Conservation (phyloP, 2,888 invertebrate genomes). For the Cancer borealis region DNA sequence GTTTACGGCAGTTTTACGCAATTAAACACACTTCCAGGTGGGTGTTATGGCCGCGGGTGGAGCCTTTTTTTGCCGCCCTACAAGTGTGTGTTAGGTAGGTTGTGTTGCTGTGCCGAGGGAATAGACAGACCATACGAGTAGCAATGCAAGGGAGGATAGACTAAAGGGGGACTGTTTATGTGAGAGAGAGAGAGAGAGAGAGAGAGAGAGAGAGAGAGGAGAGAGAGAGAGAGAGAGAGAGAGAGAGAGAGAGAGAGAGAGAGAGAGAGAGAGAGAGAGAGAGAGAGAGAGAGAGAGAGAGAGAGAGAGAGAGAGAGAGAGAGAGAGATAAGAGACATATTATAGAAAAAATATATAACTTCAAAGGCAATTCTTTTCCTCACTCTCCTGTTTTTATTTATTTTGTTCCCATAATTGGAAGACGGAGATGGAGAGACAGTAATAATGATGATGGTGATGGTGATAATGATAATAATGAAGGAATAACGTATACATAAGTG, state of each 20-base stretch:
- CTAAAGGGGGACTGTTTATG: too few relatives aligned
- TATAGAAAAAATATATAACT: background rate
- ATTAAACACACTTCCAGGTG: constrained; percentile 38
- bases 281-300: background rate
- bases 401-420: background rate
- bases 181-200: background rate
- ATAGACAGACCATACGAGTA: background rate
- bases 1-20: constrained; percentile 48
- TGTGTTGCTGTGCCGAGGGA: background rate
- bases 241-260: too few relatives aligned
- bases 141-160: background rate
- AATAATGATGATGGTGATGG: background rate
- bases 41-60: constrained; percentile 36
- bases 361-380: background rate
- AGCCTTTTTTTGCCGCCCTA: background rate
- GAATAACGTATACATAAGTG: background rate
- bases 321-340: background rate
- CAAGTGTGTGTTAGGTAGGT: background rate
- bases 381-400: background rate
- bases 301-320: background rate
- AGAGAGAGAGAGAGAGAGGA: too few relatives aligned
- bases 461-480: background rate
- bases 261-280: too few relatives aligned
- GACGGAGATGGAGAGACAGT: background rate
- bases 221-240: background rate